Evolutionary conservation across 1,140 invertebrate genomes (phyloP).

Genomic region (Nilaparvata lugens): DNA sequence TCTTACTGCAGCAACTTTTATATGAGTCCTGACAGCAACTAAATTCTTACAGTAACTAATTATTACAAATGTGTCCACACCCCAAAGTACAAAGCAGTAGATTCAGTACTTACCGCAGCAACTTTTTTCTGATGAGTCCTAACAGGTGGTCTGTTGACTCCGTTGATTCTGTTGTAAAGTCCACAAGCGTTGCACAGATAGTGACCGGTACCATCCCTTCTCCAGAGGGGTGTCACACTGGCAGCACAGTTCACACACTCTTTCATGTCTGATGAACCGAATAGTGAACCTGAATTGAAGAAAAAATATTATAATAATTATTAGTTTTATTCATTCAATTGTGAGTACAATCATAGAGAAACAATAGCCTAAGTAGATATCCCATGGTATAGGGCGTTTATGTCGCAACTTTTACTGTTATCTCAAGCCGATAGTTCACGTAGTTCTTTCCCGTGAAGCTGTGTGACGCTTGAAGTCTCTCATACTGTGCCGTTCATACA

Average conservation of each 20-base stretch:
- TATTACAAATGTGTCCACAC: background rate
- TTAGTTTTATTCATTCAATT: background rate
- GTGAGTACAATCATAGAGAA: too few relatives aligned
- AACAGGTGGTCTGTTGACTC: conserved; percentile 72
- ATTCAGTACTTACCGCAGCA: conserved; percentile 29
- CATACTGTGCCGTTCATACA: too few relatives aligned
- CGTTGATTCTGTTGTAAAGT: conserved; percentile 75
- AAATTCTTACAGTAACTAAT: too few relatives aligned
- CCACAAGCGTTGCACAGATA: conserved; percentile 86
- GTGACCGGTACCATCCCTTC: conserved; percentile 77
- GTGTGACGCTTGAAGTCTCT: too few relatives aligned
- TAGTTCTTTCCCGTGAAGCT: too few relatives aligned
- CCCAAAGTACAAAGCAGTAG: background rate
- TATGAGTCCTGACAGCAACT: too few relatives aligned
- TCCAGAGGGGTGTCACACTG: conserved; percentile 75
- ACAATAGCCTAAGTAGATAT: too few relatives aligned
- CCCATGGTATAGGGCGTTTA: too few relatives aligned
- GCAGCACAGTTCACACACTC: conserved; percentile 87
- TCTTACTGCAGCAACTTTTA: too few relatives aligned
- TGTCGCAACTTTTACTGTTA: too few relatives aligned
- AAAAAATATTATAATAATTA: background rate
- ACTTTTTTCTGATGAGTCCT: conserved; percentile 31
- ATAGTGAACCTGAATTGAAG: conserved; percentile 18
- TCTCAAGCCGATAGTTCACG: too few relatives aligned
- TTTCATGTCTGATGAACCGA: conserved; percentile 45